phyloP scores from a whole-genome alignment of 2,797 vertebrate genomes.

The Myotis findleyi region DNA sequence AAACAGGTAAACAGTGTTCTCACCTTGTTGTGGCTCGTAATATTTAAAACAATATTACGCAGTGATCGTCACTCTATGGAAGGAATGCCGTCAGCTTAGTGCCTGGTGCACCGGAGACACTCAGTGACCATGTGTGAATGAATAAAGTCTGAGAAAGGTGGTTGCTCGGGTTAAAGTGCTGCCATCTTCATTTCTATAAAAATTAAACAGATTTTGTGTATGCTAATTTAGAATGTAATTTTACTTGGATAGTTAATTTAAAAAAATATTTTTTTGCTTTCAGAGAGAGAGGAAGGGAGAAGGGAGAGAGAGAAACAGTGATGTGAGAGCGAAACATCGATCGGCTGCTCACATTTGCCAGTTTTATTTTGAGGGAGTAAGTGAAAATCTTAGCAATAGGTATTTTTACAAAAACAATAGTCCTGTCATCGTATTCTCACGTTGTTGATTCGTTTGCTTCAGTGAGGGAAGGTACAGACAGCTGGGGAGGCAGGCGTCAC shows the following conservation, averaged over 20 bases:
- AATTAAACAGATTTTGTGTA: background rate
- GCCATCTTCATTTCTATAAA: background rate
- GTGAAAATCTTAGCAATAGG: background rate
- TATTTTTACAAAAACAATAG: background rate
- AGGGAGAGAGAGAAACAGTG: background rate
- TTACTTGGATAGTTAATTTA: background rate
- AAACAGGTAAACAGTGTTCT: constrained; percentile 86
- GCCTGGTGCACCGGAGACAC: background rate
- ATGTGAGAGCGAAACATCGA: background rate
- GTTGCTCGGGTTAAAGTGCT: background rate
- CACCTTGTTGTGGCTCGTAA: background rate
- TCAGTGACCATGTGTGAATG: background rate
- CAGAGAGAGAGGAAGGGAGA: background rate
- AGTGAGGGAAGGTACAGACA: background rate
- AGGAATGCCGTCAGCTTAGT: background rate
- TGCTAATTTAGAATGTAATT: constrained; percentile 15
- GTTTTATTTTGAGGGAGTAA: background rate
- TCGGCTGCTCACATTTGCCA: background rate
- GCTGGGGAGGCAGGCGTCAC: background rate
- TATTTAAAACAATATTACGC: background rate
- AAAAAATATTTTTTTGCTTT: background rate
- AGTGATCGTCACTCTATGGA: background rate
- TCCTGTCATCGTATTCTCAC: background rate
- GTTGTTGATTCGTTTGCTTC: background rate
- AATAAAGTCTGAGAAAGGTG: background rate